A percentile compares a stretch with the other conserved stretches of the same genome.
These are phyloP conservation scores for Schizopygopsis pylzovi DNA, from an alignment of 2,797 vertebrate species.

Conservation along the genomic window DNA sequence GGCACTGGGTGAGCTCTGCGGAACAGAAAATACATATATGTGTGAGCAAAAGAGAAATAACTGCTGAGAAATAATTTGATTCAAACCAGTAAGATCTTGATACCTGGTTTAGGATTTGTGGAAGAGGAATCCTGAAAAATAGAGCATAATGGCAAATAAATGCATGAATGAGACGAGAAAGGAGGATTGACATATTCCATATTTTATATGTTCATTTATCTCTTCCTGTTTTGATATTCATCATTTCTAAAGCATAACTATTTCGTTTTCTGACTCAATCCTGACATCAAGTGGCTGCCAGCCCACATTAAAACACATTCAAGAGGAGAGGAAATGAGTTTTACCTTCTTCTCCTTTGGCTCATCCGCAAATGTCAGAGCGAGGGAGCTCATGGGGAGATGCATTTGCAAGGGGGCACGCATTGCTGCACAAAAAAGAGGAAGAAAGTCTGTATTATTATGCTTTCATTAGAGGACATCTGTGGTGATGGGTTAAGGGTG, in stretches of 20 bases:
- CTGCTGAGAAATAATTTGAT: not conserved
- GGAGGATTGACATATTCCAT: not conserved
- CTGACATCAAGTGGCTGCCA: slow-evolving; percentile 40
- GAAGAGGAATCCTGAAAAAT: slow-evolving; percentile 62
- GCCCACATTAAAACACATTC: slow-evolving; percentile 1
- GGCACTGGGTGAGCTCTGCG: slow-evolving; percentile 78
- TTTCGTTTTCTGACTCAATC: not conserved
- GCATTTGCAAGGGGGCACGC: slow-evolving; percentile 65
- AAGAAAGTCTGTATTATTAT: not conserved
- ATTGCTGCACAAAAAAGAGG: slow-evolving; percentile 23
- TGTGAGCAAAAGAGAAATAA: not conserved
- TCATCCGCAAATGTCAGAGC: slow-evolving; percentile 51
- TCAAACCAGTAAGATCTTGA: not conserved
- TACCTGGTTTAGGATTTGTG: slow-evolving; percentile 47
- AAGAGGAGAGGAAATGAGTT: not conserved
- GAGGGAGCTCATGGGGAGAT: slow-evolving; percentile 65
- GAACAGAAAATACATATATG: not conserved
- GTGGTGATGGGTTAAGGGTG: not conserved
- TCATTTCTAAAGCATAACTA: slow-evolving; percentile 39
- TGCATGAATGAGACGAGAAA: not conserved
- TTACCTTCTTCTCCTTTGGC: slow-evolving; percentile 41
- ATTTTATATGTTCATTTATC: not conserved
- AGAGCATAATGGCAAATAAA: slow-evolving; percentile 37
- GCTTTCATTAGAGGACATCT: not conserved
- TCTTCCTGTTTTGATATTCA: not conserved